Evolutionary conservation across 1,140 invertebrate genomes (phyloP).

Genomic region (Caenorhabditis briggsae): DNA sequence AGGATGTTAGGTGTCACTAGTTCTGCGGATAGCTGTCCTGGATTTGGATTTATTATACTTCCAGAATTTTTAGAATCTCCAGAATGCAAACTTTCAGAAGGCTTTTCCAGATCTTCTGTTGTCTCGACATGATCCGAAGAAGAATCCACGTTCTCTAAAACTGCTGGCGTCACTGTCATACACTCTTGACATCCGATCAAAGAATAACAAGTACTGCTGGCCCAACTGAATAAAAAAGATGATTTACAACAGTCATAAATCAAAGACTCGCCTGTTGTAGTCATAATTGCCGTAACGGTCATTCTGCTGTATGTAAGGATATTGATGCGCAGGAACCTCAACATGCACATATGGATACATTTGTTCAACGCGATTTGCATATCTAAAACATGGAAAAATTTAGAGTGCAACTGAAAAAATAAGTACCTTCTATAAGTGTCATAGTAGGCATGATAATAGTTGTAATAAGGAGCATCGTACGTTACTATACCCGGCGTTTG

Average conservation of each 20-base stretch:
- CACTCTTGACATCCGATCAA: constrained; percentile 40
- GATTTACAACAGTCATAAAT: not conserved
- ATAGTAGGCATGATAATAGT: constrained; percentile 32
- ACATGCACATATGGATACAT: constrained; percentile 34
- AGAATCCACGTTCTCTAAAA: not conserved
- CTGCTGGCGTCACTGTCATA: not conserved
- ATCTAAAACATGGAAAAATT: not conserved
- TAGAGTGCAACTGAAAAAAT: no score
- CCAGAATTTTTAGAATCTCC: not conserved
- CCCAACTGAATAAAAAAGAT: not conserved
- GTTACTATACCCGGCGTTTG: constrained; percentile 1
- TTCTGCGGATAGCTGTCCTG: constrained; percentile 4
- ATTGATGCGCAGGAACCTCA: constrained; percentile 6
- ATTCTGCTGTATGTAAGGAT: constrained; percentile 16
- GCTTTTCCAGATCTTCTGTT: not conserved
- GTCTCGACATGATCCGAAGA: not conserved
- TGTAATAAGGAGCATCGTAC: constrained; percentile 31
- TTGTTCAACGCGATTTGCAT: constrained; percentile 23
- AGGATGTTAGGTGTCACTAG: not conserved
- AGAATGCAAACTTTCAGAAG: not conserved
- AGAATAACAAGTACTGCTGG: constrained; percentile 35
- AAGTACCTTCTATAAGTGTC: constrained; percentile 30
- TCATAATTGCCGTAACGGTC: constrained; percentile 9
- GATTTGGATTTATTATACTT: not conserved
- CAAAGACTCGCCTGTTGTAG: not conserved